Conservation (phyloP, 2,888 invertebrate genomes). For the Dichetophora obliterata region DNA sequence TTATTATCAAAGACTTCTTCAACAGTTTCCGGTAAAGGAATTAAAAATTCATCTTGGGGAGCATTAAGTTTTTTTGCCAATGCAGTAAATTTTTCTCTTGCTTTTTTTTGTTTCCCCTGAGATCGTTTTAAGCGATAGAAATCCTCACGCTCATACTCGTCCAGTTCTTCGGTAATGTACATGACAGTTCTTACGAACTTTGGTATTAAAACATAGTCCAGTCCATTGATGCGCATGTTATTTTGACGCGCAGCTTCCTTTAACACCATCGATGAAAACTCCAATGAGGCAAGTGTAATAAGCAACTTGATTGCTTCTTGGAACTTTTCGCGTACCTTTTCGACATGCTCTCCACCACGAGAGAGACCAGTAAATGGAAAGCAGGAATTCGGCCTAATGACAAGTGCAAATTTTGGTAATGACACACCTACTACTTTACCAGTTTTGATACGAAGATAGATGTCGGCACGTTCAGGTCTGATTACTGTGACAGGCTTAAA, state of each 20-base stretch:
- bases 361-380: conserved; percentile 58
- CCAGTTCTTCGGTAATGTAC: conserved; percentile 60
- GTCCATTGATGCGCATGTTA: conserved; percentile 62
- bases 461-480: conserved; percentile 45
- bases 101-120: conserved; percentile 61
- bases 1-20: too few species aligned
- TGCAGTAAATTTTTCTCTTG: conserved; percentile 56
- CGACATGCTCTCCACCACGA: conserved; percentile 60
- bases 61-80: conserved; percentile 48
- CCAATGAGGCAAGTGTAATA: conserved; percentile 54
- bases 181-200: conserved; percentile 53
- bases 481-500: conserved; percentile 54
- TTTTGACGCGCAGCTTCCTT: conserved; percentile 52
- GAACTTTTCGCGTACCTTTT: conserved; percentile 53
- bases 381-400: conserved; percentile 19
- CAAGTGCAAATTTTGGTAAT: conserved; percentile 54
- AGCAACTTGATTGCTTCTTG: conserved; percentile 50
- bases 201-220: conserved; percentile 61
- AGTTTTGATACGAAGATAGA: conserved; percentile 46
- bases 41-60: conserved; percentile 21
- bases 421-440: conserved; percentile 58
- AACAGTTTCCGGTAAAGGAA: too few species aligned
- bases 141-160: conserved; percentile 64
- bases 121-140: conserved; percentile 63
- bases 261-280: conserved; percentile 53